These are phyloP conservation scores for Agrilus mali DNA, from an alignment of 2,888 invertebrate species.

Conservation along the genomic window DNA sequence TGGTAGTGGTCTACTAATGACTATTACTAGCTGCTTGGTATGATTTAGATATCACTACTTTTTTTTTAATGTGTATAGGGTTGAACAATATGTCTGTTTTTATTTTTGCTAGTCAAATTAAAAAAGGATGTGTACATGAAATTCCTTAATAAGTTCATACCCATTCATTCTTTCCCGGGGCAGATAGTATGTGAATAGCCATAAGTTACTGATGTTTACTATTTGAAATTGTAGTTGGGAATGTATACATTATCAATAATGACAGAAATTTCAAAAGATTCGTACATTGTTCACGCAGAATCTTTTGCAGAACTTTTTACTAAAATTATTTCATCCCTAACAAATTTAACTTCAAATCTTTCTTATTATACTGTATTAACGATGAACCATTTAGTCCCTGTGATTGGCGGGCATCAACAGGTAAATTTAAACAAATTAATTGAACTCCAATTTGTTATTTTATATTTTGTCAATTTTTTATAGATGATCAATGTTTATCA, in stretches of 20 bases:
- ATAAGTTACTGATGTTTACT: constrained; percentile 3
- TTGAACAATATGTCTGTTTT: too few species aligned
- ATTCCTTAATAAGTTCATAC: too few species aligned
- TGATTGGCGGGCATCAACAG: constrained; percentile 49
- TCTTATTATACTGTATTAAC: constrained; percentile 50
- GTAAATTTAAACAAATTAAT: constrained; percentile 25
- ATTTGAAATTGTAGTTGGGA: constrained; percentile 39
- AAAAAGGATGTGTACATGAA: too few species aligned
- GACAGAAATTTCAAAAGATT: constrained; percentile 55
- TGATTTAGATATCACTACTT: too few species aligned
- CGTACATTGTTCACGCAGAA: constrained; percentile 52
- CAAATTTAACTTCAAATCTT: constrained; percentile 34
- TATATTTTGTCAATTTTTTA: constrained; percentile 11
- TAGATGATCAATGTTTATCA: constrained; percentile 45
- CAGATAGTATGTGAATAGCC: too few species aligned
- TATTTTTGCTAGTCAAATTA: too few species aligned
- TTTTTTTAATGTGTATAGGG: too few species aligned
- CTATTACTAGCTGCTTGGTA: too few species aligned
- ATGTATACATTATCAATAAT: constrained; percentile 56
- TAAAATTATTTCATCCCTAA: constrained; percentile 36
- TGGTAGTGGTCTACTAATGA: too few species aligned
- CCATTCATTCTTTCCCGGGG: too few species aligned
- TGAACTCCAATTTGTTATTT: constrained; percentile 2
- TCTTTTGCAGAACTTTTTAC: constrained; percentile 43
- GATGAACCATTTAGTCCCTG: constrained; percentile 52